Conservation (phyloP, 2,888 invertebrate species). For the Noctuana brunneofusca region DNA sequence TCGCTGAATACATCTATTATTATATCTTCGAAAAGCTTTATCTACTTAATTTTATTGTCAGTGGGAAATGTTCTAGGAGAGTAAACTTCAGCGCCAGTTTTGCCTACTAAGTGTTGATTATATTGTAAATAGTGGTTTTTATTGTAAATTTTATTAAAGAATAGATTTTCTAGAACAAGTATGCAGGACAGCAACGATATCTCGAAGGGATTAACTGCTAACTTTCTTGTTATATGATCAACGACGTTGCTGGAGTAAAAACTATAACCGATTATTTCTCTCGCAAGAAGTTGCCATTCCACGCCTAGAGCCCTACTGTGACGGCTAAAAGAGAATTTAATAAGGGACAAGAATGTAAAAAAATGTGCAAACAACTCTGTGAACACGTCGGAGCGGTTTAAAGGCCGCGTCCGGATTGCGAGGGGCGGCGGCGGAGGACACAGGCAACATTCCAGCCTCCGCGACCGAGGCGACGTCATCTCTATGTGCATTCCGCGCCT, state of each 20-base stretch:
- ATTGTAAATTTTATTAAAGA: no score
- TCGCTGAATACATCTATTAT: constrained; percentile 21
- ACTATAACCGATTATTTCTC: constrained; percentile 28
- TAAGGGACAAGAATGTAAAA: constrained; percentile 78
- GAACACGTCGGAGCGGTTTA: constrained; percentile 82
- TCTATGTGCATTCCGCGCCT: constrained; percentile 58
- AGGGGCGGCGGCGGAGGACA: constrained; percentile 70
- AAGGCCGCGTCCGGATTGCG: constrained; percentile 81
- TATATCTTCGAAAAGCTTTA: constrained; percentile 9
- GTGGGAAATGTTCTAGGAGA: neutral
- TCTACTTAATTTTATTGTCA: neutral
- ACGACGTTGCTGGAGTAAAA: constrained; percentile 15
- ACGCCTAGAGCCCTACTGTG: constrained; percentile 43
- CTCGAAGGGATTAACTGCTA: neutral
- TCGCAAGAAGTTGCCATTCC: constrained; percentile 31
- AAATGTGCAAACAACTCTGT: constrained; percentile 82
- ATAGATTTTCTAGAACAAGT: no score
- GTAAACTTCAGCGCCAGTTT: neutral
- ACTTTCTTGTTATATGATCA: constrained; percentile 5
- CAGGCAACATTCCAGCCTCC: constrained; percentile 76
- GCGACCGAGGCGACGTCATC: constrained; percentile 66
- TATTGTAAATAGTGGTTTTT: neutral
- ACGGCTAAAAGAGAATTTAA: constrained; percentile 60
- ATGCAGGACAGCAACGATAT: neutral
- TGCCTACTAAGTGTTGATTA: neutral